Conservation (phyloP, 2,888 invertebrate species). For the Masnerella sp. region DNA sequence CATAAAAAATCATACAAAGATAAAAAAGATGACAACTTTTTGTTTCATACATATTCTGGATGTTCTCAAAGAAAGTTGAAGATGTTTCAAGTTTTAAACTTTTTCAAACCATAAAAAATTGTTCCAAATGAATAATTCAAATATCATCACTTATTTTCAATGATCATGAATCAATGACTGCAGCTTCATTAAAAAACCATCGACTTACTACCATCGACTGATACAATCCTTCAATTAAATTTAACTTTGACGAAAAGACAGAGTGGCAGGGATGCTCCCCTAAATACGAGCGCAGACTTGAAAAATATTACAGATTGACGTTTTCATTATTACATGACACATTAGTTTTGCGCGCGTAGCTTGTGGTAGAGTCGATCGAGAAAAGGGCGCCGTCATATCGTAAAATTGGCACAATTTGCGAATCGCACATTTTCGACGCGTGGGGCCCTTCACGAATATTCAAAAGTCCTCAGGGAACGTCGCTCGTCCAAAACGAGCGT, state of each 20-base stretch:
- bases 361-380: conserved; percentile 61
- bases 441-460: conserved; percentile 61
- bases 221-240: conserved; percentile 41
- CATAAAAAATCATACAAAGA: no score
- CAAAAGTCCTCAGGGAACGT: conserved; percentile 60
- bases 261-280: conserved; percentile 39
- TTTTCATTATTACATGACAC: conserved; percentile 57
- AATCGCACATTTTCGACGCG: conserved; percentile 66
- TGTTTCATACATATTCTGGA: no score
- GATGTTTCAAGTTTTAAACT: no score
- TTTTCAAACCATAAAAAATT: no score
- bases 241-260: conserved; percentile 31
- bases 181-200: no score
- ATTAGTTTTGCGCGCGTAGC: conserved; percentile 57
- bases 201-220: background rate
- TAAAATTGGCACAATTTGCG: conserved; percentile 72
- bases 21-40: no score
- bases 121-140: no score
- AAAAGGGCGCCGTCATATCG: conserved; percentile 57
- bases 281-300: conserved; percentile 45
- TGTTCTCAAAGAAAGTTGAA: no score
- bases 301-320: conserved; percentile 57
- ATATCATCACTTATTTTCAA: no score
- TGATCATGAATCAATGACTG: no score
- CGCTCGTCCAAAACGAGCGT: conserved; percentile 57